Evolutionary conservation across 2,797 vertebrate species (phyloP).

Genomic region (Peromyscus nudipes): DNA sequence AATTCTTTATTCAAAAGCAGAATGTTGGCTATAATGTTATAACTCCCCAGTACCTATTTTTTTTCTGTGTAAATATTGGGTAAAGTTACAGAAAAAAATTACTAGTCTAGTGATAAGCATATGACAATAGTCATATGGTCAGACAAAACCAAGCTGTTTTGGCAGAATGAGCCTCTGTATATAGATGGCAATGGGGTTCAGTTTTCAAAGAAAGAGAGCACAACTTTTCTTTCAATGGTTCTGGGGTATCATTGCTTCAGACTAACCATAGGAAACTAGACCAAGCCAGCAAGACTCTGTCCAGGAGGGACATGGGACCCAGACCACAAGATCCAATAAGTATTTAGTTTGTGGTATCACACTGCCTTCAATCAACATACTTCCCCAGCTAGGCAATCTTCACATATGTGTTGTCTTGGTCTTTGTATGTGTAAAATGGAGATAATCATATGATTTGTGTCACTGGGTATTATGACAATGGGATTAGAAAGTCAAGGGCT

Average conservation of each 20-base stretch:
- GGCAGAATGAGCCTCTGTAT: neutral
- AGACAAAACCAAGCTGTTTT: neutral
- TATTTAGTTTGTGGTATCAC: neutral
- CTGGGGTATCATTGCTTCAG: neutral
- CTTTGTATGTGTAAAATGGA: neutral
- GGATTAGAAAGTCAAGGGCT: conserved; percentile 33
- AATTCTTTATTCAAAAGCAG: conserved; percentile 35
- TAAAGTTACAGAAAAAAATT: neutral
- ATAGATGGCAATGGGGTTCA: neutral
- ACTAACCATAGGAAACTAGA: neutral
- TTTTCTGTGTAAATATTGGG: neutral
- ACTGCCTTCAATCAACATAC: neutral
- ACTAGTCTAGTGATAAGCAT: neutral
- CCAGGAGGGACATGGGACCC: neutral
- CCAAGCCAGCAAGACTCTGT: neutral
- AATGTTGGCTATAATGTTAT: conserved; percentile 42
- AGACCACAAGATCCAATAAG: neutral
- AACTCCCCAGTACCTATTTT: neutral
- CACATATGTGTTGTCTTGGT: neutral
- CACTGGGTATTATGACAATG: neutral
- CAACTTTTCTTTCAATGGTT: neutral
- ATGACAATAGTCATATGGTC: neutral
- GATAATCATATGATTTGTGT: neutral
- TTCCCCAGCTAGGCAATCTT: neutral
- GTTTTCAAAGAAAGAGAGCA: neutral